Evolutionary conservation across 2,113 vertebrate species (phyloP).

Genomic region (Felis chaus): DNA sequence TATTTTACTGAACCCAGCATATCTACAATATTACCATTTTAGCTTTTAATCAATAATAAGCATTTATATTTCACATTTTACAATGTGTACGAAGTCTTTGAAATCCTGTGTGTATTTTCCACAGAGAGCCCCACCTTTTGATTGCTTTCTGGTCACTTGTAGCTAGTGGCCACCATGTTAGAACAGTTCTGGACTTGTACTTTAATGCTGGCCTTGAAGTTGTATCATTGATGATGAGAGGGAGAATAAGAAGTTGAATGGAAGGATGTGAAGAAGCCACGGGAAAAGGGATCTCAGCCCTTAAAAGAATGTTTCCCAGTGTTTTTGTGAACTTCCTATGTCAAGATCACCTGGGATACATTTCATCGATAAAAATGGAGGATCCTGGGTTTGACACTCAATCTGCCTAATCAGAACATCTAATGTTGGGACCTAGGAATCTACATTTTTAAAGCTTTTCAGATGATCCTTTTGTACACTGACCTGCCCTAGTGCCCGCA

Average conservation of each 20-base stretch:
- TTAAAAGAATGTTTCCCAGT: not conserved
- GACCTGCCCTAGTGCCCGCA: not conserved
- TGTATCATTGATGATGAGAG: not conserved
- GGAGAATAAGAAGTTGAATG: not conserved
- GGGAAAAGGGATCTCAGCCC: not conserved
- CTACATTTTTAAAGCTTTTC: not conserved
- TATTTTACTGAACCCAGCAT: not conserved
- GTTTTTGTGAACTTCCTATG: not conserved
- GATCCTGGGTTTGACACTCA: not conserved
- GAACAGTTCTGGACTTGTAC: not conserved
- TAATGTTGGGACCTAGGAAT: not conserved
- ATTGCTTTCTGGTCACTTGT: not conserved
- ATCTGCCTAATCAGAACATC: not conserved
- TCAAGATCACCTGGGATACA: not conserved
- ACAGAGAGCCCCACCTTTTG: not conserved
- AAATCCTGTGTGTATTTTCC: not conserved
- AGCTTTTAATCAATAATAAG: slow-evolving; percentile 21
- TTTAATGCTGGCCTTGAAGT: not conserved
- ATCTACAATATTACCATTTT: not conserved
- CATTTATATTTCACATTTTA: not conserved
- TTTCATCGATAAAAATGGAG: not conserved
- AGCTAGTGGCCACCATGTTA: not conserved
- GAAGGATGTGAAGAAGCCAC: not conserved
- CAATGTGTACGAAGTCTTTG: not conserved
- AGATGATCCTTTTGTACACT: not conserved